Percentiles rank a stretch among this genome's conserved stretches.
phyloP scores from a whole-genome alignment of 2,888 invertebrate genomes.

The Andrena flavipes region DNA sequence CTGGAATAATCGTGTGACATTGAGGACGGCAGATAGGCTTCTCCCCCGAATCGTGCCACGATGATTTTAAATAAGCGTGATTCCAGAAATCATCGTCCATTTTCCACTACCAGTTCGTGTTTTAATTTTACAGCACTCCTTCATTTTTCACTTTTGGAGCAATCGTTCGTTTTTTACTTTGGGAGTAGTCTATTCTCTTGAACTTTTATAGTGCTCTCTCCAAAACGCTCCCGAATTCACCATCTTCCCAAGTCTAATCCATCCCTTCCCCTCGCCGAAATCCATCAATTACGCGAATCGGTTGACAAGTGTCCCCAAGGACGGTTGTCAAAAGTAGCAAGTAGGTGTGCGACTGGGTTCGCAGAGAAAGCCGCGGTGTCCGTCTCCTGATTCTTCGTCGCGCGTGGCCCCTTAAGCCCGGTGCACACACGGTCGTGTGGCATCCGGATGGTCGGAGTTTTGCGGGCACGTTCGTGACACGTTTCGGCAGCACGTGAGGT shows the following conservation, averaged over 20 bases:
- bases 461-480: slow-evolving; percentile 9
- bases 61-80: too few species aligned
- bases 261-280: background rate
- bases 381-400: background rate
- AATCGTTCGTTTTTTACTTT: too few species aligned
- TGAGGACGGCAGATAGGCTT: slow-evolving; percentile 19
- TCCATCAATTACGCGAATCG: background rate
- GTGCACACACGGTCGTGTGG: background rate
- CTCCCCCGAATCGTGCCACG: background rate
- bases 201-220: too few species aligned
- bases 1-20: slow-evolving; percentile 34
- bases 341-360: background rate
- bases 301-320: background rate
- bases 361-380: background rate
- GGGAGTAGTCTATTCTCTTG: too few species aligned
- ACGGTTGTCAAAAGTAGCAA: background rate
- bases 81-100: too few species aligned
- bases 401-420: background rate
- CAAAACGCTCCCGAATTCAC: too few species aligned
- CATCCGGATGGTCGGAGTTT: background rate
- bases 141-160: too few species aligned
- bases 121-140: too few species aligned
- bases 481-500: slow-evolving; percentile 22
- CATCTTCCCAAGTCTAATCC: too few species aligned
- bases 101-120: too few species aligned